A percentile compares a stretch with the other conserved stretches of the same genome.
These are phyloP conservation scores for Gymnarchus niloticus DNA, from an alignment of 2,113 vertebrate species.

Conservation along the genomic window DNA sequence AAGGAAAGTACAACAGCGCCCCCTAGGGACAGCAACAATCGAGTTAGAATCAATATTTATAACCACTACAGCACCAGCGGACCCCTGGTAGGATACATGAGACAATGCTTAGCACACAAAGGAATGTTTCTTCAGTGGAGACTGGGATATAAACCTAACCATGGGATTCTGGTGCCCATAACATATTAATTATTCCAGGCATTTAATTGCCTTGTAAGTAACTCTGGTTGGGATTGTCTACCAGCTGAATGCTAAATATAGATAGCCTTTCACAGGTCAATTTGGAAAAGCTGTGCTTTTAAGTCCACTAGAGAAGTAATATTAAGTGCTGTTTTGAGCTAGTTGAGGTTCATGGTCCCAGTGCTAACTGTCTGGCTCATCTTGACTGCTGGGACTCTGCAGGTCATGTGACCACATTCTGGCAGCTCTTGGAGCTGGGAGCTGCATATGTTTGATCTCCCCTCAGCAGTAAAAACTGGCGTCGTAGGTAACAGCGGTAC, in stretches of 20 bases:
- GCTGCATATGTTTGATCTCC: background rate
- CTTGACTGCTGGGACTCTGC: too few species aligned
- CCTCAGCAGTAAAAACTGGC: background rate
- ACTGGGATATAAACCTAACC: background rate
- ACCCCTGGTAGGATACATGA: background rate
- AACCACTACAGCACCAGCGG: background rate
- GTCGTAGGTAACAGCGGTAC: background rate
- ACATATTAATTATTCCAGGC: background rate
- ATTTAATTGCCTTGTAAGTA: background rate
- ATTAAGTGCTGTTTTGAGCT: background rate
- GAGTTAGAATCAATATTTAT: background rate
- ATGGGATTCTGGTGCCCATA: background rate
- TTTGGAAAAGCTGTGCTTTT: constrained; percentile 4
- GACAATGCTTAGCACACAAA: background rate
- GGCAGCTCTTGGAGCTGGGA: background rate
- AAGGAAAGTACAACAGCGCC: background rate
- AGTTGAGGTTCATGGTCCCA: too few species aligned
- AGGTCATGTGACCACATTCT: background rate
- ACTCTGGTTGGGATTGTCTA: background rate
- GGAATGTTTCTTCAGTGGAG: background rate
- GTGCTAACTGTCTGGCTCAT: too few species aligned
- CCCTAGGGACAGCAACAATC: background rate
- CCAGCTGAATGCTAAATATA: background rate
- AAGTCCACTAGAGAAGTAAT: background rate
- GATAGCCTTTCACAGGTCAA: background rate